Evolutionary conservation across 2,888 invertebrate genomes (phyloP), one percentile per base, ranked within the genome.

Genomic region (Syrista parreyssii): DNA sequence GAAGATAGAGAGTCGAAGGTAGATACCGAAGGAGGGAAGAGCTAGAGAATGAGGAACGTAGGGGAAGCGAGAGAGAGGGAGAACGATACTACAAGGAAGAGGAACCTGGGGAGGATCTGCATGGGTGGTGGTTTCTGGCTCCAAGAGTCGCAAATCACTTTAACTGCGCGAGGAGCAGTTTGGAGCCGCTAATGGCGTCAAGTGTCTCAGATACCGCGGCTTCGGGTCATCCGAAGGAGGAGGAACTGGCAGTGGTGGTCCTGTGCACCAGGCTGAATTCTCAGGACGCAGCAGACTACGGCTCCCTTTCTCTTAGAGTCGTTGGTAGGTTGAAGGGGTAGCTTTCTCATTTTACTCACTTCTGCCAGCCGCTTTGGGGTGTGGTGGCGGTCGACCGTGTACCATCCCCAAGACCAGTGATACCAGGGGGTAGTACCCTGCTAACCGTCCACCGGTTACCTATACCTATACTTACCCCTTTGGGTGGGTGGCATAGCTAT

Each of bases 181-280:
- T 89, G 84, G 88, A 89, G 88, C 87, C 89, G 89, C 88, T 91
- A 91, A 91, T 91, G 89, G 90, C 89, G 88, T 90, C 89, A 90
- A 91, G 89, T 89, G 88, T 90, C 90, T 90, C 89, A 85, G 88
- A 89, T 89, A 89, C 87, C 87, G 86, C 83, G 81, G 82, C 84
- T 83, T 82, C 82, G 84, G 86, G 84, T 88, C 86, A 84, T 87
- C 85, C 83, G n/a, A 36, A 69, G 69, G 69, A 69, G 69, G 69
- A 69, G 69, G 30, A 69, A 32, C 31, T 31, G 32, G 69, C 69
- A 32, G 69, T 32, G 69, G 11, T 40, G 40, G 40, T 40, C 40
- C 40, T 40, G 1, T 40, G 15, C 40, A 15, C 40, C 40, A 40
- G 40, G 40, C 6, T 40, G 40, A 40, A 40, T 40, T 40, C 40